Conservation (phyloP, 2,888 invertebrate species). For the Ferrisia virgata region DNA sequence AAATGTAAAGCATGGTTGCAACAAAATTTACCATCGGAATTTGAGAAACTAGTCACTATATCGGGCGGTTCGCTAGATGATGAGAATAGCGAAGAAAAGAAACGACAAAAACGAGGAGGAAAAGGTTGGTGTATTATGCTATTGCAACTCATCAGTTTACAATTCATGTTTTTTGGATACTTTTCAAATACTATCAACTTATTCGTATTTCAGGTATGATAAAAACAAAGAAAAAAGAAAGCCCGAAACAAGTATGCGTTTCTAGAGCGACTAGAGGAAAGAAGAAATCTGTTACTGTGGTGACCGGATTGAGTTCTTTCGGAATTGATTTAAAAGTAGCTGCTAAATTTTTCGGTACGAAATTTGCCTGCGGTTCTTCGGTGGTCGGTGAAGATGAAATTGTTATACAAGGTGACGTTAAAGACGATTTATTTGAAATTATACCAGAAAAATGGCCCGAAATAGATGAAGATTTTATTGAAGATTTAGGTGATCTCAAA, state of each 20-base stretch:
- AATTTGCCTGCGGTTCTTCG: slow-evolving; percentile 98
- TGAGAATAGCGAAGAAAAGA: slow-evolving; percentile 83
- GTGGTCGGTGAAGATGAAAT: slow-evolving; percentile 99
- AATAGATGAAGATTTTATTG: slow-evolving; percentile 89
- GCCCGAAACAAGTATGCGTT: slow-evolving; percentile 76
- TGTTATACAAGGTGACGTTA: slow-evolving; percentile 98
- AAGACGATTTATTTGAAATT: slow-evolving; percentile 95
- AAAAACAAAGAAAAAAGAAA: slow-evolving; percentile 90
- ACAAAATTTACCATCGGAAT: slow-evolving; percentile 87
- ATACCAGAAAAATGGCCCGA: slow-evolving; percentile 98
- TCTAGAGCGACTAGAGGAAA: slow-evolving; percentile 93
- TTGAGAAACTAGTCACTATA: slow-evolving; percentile 76
- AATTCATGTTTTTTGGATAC: too few species aligned
- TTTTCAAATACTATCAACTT: neutral
- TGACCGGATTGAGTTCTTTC: slow-evolving; percentile 91
- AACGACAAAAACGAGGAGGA: slow-evolving; percentile 93
- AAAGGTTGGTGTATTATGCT: slow-evolving; percentile 59
- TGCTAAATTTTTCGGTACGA: slow-evolving; percentile 94
- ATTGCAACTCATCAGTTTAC: too few species aligned
- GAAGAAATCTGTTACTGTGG: slow-evolving; percentile 97
- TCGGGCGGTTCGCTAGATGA: slow-evolving; percentile 60
- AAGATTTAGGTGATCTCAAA: slow-evolving; percentile 88
- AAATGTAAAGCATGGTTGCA: slow-evolving; percentile 97
- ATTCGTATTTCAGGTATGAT: slow-evolving; percentile 61
- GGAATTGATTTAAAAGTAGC: slow-evolving; percentile 97